phyloP scores from a whole-genome alignment of 2,797 vertebrate species.

The Gastrophryne carolinensis region DNA sequence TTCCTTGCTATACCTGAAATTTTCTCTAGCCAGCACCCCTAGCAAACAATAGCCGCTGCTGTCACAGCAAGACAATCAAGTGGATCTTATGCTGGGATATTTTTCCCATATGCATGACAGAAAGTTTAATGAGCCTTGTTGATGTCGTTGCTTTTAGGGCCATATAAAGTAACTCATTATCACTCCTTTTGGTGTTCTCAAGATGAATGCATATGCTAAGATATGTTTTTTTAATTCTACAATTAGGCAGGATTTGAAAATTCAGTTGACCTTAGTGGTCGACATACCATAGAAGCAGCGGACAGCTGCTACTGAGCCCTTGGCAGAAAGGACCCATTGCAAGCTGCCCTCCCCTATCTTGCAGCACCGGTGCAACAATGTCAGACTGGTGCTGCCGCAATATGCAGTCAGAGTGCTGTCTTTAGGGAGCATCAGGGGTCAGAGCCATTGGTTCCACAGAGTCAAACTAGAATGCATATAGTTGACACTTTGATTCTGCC shows the following conservation, averaged over 20 bases:
- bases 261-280: too few relatives aligned
- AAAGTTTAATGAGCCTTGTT: slow-evolving; percentile 89
- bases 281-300: too few relatives aligned
- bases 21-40: slow-evolving; percentile 70
- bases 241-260: slow-evolving; percentile 73
- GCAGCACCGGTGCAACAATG: too few relatives aligned
- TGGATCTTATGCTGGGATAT: slow-evolving; percentile 74
- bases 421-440: too few relatives aligned
- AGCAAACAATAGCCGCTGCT: slow-evolving; percentile 76
- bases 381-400: too few relatives aligned
- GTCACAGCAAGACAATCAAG: slow-evolving; percentile 78
- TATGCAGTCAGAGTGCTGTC: too few relatives aligned
- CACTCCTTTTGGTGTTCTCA: slow-evolving; percentile 82
- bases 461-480: too few relatives aligned
- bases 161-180: slow-evolving; percentile 79
- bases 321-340: too few relatives aligned
- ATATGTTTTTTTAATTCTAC: slow-evolving; percentile 83
- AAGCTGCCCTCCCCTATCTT: too few relatives aligned
- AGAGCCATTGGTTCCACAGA: too few relatives aligned
- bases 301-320: too few relatives aligned
- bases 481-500: too few relatives aligned
- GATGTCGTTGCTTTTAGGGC: slow-evolving; percentile 83
- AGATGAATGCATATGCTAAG: slow-evolving; percentile 73
- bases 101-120: slow-evolving; percentile 83
- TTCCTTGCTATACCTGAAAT: slow-evolving; percentile 66